Percentiles rank a stretch among this genome's conserved stretches.
Evolutionary conservation across 2,113 vertebrate species (phyloP).

Genomic region (Protomyctophum bolini): DNA sequence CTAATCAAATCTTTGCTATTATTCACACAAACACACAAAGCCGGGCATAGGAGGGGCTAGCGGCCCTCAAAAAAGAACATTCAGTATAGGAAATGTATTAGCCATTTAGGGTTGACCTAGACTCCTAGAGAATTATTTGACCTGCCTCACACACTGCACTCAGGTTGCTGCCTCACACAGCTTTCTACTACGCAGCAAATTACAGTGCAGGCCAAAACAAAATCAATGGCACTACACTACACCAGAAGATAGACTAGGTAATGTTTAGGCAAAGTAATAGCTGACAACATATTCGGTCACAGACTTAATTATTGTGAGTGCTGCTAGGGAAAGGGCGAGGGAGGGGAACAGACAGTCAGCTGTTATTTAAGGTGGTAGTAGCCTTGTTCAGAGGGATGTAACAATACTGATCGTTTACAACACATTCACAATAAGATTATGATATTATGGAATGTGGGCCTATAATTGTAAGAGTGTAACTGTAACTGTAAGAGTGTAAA

Average conservation of each 20-base stretch:
- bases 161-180: neutral
- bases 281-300: neutral
- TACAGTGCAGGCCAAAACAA: neutral
- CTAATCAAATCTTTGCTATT: too few relatives aligned
- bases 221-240: neutral
- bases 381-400: constrained; percentile 16
- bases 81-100: too few relatives aligned
- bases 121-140: too few relatives aligned
- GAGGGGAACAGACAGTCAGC: neutral
- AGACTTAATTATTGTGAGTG: constrained; percentile 6
- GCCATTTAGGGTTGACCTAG: too few relatives aligned
- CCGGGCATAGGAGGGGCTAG: too few relatives aligned
- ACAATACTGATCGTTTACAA: constrained; percentile 32
- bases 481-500: too few relatives aligned
- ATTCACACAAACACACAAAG: too few relatives aligned
- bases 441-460: constrained; percentile 5
- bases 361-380: constrained; percentile 16
- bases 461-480: neutral
- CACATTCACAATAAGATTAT: constrained; percentile 7
- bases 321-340: neutral
- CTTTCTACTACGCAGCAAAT: constrained; percentile 8
- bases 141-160: neutral
- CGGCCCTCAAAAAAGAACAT: too few relatives aligned
- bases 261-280: constrained; percentile 9
- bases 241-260: neutral